Percentiles rank a stretch among this genome's conserved stretches.
These are phyloP conservation scores for Neoniphon sammara DNA, from an alignment of 2,797 vertebrate species.

Conservation along the genomic window DNA sequence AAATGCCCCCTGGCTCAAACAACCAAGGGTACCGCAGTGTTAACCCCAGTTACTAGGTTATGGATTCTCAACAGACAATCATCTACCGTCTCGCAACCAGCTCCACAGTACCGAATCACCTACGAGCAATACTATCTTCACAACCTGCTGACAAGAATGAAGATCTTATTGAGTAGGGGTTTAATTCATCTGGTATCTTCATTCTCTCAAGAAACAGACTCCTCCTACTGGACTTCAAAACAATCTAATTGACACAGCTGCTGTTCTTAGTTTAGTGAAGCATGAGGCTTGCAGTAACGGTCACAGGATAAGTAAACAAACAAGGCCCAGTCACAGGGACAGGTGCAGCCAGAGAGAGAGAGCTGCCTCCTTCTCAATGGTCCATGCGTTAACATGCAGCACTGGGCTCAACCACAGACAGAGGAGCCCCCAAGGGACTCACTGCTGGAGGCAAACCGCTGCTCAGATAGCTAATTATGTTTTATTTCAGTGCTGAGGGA, in stretches of 20 bases:
- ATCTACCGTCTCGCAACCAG: neutral
- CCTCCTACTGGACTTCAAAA: conserved; percentile 69
- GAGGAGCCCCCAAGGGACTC: conserved; percentile 56
- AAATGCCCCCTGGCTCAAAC: conserved; percentile 20
- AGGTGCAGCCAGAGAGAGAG: conserved; percentile 79
- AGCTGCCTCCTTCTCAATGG: conserved; percentile 62
- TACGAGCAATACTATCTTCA: neutral
- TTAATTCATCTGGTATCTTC: neutral
- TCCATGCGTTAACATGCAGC: conserved; percentile 46
- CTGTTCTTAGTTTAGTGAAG: conserved; percentile 75
- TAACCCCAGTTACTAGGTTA: neutral
- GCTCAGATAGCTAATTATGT: conserved; percentile 36
- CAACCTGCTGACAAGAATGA: too few species aligned
- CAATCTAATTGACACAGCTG: conserved; percentile 77
- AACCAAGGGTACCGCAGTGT: neutral
- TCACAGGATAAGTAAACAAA: conserved; percentile 78
- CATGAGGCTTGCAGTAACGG: conserved; percentile 77
- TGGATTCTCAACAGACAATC: neutral
- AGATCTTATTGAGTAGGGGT: neutral
- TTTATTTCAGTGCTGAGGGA: conserved; percentile 19
- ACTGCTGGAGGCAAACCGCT: conserved; percentile 50
- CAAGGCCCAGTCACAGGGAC: conserved; percentile 65
- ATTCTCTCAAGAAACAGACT: conserved; percentile 24
- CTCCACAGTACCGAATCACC: neutral
- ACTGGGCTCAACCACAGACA: conserved; percentile 65